Base-by-base conservation (phyloP, 2,888 invertebrate genomes). In the Caenorhabditis sulstoni region DNA sequence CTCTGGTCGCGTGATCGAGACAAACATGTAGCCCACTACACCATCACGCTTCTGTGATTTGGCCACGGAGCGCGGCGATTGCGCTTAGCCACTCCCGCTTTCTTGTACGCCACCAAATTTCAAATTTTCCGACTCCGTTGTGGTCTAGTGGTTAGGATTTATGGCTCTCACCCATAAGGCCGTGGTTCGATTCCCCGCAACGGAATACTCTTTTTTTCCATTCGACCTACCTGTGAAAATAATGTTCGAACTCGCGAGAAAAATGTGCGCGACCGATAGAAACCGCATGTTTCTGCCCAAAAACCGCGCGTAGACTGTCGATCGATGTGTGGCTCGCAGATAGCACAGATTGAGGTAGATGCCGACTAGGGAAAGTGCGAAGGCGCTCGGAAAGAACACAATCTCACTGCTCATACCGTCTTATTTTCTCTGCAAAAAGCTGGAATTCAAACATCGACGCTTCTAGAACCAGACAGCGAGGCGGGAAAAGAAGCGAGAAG, bases 71-170 rank as follows among this genome's bases (percentile, higher is more conserved):
- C 29, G 29, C 29, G 7, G 7, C 29, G 29, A n/a, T n/a, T 29
- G 29, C 29, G 29, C 29, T 29, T 7, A 3, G 29, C 29, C 29
- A 22, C 22, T 8, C 1, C 22, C 22, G 22, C 1, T 8, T 5
- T 49, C 2, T 5, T 49, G 3, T 16, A n/a, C 49, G 52, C 52
- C 14, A 14, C n/a, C n/a, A 23, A 3, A 12, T 11, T 29, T 1
- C 9, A 22, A n/a, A 14, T 7, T 14, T 14, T 14, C n/a, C 7
- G 1, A 11, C n/a, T 71, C 75, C 66, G 71, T 73, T 68, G 74
- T 79, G 79, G 79, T 81, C 81, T 81, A 81, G 81, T 81, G 81
- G 81, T 81, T 81, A 81, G 81, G 82, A 82, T 82, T 82, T 82
- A 74, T 80, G 82, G 79, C 82, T 80, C 77, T 80, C 82, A 82